Evolutionary conservation across 1,140 invertebrate genomes (phyloP).

Genomic region (Elymnias hypermnestra): DNA sequence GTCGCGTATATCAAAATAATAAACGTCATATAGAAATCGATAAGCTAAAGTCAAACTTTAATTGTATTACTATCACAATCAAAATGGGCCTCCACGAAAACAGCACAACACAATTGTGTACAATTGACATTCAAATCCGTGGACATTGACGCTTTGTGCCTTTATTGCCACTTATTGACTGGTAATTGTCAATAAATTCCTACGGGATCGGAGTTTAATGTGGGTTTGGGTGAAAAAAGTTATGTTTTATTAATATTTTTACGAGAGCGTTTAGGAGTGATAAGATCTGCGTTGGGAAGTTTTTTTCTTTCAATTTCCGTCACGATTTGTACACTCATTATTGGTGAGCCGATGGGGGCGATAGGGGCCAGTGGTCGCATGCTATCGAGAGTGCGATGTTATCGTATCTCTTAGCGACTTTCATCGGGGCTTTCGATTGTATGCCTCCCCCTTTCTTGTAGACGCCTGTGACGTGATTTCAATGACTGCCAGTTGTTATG

Average conservation of each 20-base stretch:
- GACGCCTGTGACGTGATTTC: constrained; percentile 55
- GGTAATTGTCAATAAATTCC: constrained; percentile 75
- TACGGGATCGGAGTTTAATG: constrained; percentile 71
- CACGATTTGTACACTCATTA: constrained; percentile 74
- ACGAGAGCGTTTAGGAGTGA: constrained; percentile 72
- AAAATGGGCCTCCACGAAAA: constrained; percentile 69
- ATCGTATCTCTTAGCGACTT: constrained; percentile 67
- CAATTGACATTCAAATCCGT: constrained; percentile 75
- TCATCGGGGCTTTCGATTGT: constrained; percentile 65
- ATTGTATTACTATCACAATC: constrained; percentile 65
- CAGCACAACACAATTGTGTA: constrained; percentile 70
- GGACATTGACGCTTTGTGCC: constrained; percentile 70
- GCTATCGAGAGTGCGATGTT: constrained; percentile 60
- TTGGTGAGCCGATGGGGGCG: constrained; percentile 67
- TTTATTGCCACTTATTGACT: constrained; percentile 73
- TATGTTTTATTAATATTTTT: constrained; percentile 77
- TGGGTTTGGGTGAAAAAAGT: constrained; percentile 75
- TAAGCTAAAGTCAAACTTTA: constrained; percentile 62
- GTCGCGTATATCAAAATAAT: constrained; percentile 64
- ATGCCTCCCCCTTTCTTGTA: constrained; percentile 41
- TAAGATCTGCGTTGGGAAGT: constrained; percentile 70
- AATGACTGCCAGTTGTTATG: constrained; percentile 53
- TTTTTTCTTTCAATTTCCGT: constrained; percentile 75
- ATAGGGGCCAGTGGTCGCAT: constrained; percentile 70
- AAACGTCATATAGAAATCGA: constrained; percentile 50